Evolutionary conservation across 1,140 invertebrate genomes (phyloP), one percentile per base, ranked within the genome.

Genomic region (Watersipora subatra): DNA sequence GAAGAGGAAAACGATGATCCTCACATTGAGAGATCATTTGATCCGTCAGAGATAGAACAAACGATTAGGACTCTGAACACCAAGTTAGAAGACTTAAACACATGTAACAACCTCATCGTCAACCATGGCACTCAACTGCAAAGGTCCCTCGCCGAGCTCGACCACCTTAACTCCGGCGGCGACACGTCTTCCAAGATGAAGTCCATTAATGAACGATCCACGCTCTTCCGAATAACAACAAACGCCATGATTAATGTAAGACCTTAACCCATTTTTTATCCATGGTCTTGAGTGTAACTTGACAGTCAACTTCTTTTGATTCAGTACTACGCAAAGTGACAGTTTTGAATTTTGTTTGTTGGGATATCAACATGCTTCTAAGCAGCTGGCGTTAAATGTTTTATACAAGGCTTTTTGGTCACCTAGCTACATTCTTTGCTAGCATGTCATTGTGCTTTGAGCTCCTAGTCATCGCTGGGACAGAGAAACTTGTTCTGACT

Each of bases 161-260:
- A 95, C 76, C 80, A 84, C 22, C 75, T 86, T n/a, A 87, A 89
- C 46, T 79, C 79, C 67, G 73, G 78, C 56, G 62, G 89, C 62
- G 76, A 84, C 66, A 78, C 59, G 81, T 84, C 69, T 15, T 24
- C 58, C 7, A 84, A 84, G 78, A 83, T 87, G 2, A 91, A 91
- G 78, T 85, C 88, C 67, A 87, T 93, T 56, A 89, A 87, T 69
- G 94, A 97, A 78, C 83, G 91, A 69, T 91, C 92, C 1, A 93
- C 91, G 1, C 83, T 94, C 2, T 96, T 96, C 79, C 85, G 92
- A 64, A 93, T 97, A 74, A 91, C 93, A 19, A 91, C 92, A 29
- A 93, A 88, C 82, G 89, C 91, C 22, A 96, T 97, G 91, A 90
- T 97, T 65, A 95, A 91, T 82, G 93, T 93, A 82, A 87, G 88